A percentile compares a stretch with the other conserved stretches of the same genome.
Evolutionary conservation across 2,113 vertebrate genomes (phyloP).

Genomic region (Corythornis vintsioides): DNA sequence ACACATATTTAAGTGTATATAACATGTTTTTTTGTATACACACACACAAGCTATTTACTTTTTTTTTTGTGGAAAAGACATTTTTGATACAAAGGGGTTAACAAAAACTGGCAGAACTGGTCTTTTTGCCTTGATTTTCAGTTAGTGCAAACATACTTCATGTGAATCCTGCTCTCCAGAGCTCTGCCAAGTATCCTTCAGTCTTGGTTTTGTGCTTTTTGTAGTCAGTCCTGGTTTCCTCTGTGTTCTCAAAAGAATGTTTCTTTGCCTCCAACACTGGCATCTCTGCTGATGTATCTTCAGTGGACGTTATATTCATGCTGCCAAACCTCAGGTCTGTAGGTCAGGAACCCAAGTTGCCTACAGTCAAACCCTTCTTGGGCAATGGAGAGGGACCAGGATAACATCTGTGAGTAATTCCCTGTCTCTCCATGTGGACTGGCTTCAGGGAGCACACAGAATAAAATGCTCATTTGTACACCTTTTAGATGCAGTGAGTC

Average conservation of each 20-base stretch:
- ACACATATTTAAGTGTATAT: accelerated
- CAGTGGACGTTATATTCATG: not conserved
- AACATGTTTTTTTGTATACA: no score
- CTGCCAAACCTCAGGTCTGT: not conserved
- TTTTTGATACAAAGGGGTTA: not conserved
- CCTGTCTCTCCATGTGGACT: not conserved
- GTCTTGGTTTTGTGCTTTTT: constrained; percentile 5
- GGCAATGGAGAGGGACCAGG: not conserved
- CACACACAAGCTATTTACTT: no score
- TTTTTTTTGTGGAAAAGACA: not conserved
- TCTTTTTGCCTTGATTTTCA: not conserved
- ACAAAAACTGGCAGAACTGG: not conserved
- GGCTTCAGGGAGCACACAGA: not conserved
- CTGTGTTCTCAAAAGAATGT: constrained; percentile 4
- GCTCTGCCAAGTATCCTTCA: not conserved
- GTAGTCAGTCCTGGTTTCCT: constrained; percentile 10
- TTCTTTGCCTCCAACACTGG: not conserved
- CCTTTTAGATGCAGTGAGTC: not conserved
- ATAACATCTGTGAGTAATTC: not conserved
- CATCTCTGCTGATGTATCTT: not conserved
- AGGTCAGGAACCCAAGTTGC: not conserved
- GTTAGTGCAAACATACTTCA: not conserved
- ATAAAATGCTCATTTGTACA: not conserved
- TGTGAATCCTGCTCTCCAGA: not conserved
- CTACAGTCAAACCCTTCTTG: not conserved